Evolutionary conservation across 2,888 invertebrate genomes (phyloP), one percentile per base, ranked within the genome.

Genomic region (Caenorhabditis virilis): DNA sequence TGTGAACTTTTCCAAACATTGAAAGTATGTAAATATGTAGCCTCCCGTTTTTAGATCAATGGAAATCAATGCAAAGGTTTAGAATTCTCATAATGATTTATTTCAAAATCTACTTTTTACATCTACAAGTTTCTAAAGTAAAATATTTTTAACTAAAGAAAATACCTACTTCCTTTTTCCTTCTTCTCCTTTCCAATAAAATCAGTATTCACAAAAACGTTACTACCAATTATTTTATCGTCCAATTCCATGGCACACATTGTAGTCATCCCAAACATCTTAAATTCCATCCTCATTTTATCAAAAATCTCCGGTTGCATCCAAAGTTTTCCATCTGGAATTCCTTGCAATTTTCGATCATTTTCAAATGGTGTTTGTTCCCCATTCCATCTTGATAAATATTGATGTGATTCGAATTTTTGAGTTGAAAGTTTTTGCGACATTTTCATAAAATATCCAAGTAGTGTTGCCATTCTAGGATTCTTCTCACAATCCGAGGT

Each of bases 181-280:
- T n/a, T n/a, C n/a, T 20, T 11, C 7, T 9, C n/a, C 7, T 27
- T 26, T 46, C 50, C 5, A 22, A 16, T n/a, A 11, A 15, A 38
- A 38, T 35, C 36, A 20, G 33, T 20, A 36, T 57, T 63, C n/a
- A 63, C 57, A 26, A 58, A 54, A 11, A 58, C 42, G 16, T 64
- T 58, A 20, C 58, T 55, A 16, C 54, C 51, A 23, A 64, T 18
- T 3, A 54, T 38, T 5, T 62, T 36, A 15, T 36, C 20, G 25
- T 58, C 46, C 35, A 64, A 9, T 13, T 64, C 64, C 49, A 64
- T 42, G 13, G 54, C 58, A 16, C 64, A 64, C 49, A 46, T 50
- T 15, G 54, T 51, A 4, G 58, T 64, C 22, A 51, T 25, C 0
- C 36, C 36, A n/a, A 36, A 7, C 7, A 36, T n/a, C n/a, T 36